Evolutionary conservation across 1,140 invertebrate species (phyloP).

Genomic region (Steinernema khuongi): DNA sequence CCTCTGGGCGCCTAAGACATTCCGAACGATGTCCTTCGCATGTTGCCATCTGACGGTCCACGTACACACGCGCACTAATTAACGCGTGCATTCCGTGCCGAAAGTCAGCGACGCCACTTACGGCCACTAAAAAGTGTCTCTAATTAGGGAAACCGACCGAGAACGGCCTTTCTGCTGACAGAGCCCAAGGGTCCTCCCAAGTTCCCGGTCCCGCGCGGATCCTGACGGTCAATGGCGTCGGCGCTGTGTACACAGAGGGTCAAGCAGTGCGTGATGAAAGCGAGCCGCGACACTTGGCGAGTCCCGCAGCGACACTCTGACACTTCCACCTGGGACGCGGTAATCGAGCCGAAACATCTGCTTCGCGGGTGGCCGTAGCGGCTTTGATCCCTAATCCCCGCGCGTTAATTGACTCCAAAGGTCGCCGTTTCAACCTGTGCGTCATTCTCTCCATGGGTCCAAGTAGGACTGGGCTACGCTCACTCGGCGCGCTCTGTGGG

Average conservation of each 20-base stretch:
- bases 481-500: too few species aligned
- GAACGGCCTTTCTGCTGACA: neutral
- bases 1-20: neutral
- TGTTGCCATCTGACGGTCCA: constrained; percentile 10
- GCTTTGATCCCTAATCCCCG: constrained; percentile 1
- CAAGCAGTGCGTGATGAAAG: constrained; percentile 8
- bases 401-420: neutral
- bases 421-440: neutral
- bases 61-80: neutral
- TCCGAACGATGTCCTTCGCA: neutral
- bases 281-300: neutral
- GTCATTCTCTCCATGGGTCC: too few species aligned
- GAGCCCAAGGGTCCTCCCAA: neutral
- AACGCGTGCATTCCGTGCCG: neutral
- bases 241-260: neutral
- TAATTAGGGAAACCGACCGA: neutral
- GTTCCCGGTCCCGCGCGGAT: neutral
- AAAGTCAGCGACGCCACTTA: neutral
- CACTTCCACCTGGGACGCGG: neutral
- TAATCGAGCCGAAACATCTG: constrained; percentile 5
- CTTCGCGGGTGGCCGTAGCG: neutral
- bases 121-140: neutral
- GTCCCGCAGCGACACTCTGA: too few species aligned
- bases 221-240: neutral
- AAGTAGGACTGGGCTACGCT: too few species aligned